Percentiles rank a stretch among this genome's conserved stretches.
These are phyloP conservation scores for Atethmia centrago DNA, from an alignment of 2,888 invertebrate genomes.

Conservation along the genomic window DNA sequence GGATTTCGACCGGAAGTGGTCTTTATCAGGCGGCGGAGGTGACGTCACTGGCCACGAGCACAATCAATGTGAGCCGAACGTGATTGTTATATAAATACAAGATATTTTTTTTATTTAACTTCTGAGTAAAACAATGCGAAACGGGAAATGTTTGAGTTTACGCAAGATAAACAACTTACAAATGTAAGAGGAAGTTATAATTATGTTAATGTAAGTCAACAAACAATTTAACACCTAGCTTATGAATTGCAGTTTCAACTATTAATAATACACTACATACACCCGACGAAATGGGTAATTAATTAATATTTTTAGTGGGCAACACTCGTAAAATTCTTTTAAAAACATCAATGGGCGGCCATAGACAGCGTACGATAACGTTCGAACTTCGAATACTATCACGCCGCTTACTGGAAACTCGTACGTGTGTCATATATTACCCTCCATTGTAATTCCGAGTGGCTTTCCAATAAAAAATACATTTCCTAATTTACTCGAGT, in stretches of 20 bases:
- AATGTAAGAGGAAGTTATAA: conserved; percentile 68
- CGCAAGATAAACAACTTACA: conserved; percentile 69
- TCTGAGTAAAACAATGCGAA: conserved; percentile 84
- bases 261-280: conserved; percentile 7
- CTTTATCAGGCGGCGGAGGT: conserved; percentile 88
- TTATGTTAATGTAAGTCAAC: conserved; percentile 66
- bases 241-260: conserved; percentile 27
- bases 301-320: conserved; percentile 56
- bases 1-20: conserved; percentile 87
- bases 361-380: conserved; percentile 71
- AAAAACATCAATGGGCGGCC: conserved; percentile 61
- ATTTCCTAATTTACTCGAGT: conserved; percentile 88
- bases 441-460: conserved; percentile 86
- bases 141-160: conserved; percentile 81
- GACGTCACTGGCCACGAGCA: conserved; percentile 81
- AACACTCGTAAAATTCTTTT: conserved; percentile 57
- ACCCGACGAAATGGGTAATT: conserved; percentile 37
- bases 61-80: conserved; percentile 85
- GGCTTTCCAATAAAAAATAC: conserved; percentile 88
- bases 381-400: conserved; percentile 81
- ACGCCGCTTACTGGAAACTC: conserved; percentile 83
- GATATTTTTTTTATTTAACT: conserved; percentile 74
- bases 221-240: conserved; percentile 56
- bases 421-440: conserved; percentile 83
- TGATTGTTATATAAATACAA: conserved; percentile 89